These are phyloP conservation scores for Trissolcus brochymenae DNA, from an alignment of 2,888 invertebrate species.

Conservation along the genomic window DNA sequence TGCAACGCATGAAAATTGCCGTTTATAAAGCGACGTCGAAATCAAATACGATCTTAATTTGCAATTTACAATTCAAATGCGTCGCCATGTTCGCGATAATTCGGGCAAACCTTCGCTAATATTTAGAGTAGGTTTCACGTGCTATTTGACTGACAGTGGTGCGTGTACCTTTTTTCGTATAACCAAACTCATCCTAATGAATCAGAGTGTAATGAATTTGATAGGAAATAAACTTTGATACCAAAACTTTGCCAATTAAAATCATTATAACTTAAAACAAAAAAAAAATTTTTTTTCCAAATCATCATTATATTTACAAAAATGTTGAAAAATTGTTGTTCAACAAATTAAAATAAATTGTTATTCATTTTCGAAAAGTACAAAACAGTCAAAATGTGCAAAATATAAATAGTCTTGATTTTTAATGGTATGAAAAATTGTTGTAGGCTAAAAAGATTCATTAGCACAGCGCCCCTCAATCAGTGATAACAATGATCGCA, in stretches of 20 bases:
- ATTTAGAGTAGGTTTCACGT: constrained; percentile 45
- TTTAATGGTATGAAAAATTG: too few relatives aligned
- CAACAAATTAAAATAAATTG: too few relatives aligned
- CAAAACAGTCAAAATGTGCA: too few relatives aligned
- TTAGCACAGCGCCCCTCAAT: too few relatives aligned
- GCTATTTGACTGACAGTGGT: constrained; percentile 10
- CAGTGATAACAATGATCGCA: too few relatives aligned
- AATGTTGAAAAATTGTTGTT: too few relatives aligned
- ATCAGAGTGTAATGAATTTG: constrained; percentile 29
- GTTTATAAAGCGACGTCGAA: constrained; percentile 37
- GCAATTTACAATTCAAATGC: constrained; percentile 50
- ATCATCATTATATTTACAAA: too few relatives aligned
- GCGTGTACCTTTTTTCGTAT: constrained; percentile 16
- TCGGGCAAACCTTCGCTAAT: constrained; percentile 39
- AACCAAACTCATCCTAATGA: constrained; percentile 24
- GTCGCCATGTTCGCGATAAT: constrained; percentile 39
- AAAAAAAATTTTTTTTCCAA: too few relatives aligned
- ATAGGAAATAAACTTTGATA: constrained; percentile 29
- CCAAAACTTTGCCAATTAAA: neutral
- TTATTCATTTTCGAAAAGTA: too few relatives aligned
- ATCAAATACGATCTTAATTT: constrained; percentile 54
- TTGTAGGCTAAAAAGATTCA: too few relatives aligned
- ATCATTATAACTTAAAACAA: too few relatives aligned
- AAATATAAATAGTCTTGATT: too few relatives aligned
- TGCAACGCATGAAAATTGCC: constrained; percentile 34